Conservation (phyloP, 2,113 vertebrate species). For the Cygnus atratus region DNA sequence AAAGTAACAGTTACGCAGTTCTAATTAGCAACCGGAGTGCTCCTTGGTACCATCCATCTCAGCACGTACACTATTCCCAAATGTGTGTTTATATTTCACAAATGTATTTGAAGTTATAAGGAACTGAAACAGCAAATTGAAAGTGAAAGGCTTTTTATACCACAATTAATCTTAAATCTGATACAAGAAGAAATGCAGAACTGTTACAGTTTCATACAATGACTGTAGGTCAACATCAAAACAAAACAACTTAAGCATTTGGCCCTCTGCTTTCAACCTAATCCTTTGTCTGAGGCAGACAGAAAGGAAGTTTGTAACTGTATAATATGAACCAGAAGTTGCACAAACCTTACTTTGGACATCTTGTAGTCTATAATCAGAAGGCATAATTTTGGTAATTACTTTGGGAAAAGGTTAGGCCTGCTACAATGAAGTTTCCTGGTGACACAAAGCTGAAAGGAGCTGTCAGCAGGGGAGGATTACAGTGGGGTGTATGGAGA, state of each 20-base stretch:
- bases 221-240: background rate
- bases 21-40: background rate
- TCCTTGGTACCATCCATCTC: background rate
- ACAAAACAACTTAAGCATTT: background rate
- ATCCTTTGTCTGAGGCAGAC: background rate
- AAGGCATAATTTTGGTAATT: constrained; percentile 5
- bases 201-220: background rate
- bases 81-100: background rate
- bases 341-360: background rate
- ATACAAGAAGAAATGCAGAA: background rate
- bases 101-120: background rate
- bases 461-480: background rate
- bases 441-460: background rate
- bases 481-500: background rate
- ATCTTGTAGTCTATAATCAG: background rate
- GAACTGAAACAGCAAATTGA: background rate
- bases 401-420: background rate
- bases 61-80: background rate
- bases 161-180: background rate
- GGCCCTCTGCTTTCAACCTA: background rate
- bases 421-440: background rate
- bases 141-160: background rate
- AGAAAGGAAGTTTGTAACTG: background rate
- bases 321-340: background rate
- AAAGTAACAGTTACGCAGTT: background rate